Conservation (phyloP, 1,140 invertebrate genomes). For the Zaprionus vittiger region DNA sequence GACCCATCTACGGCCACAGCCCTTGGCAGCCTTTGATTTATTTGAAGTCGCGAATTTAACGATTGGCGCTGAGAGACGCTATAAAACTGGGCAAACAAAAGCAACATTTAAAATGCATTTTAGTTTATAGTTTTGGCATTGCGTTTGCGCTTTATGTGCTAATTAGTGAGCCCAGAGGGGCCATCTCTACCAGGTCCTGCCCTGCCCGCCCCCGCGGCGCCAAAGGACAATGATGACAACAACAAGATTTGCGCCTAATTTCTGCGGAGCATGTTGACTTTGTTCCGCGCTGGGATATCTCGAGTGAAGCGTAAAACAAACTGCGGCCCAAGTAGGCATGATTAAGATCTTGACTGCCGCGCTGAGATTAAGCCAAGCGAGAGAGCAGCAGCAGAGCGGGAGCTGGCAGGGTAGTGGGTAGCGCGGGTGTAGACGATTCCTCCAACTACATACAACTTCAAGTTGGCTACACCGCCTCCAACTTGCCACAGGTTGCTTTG, state of each 20-base stretch:
- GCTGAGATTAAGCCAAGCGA: conserved; percentile 59
- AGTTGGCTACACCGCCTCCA: conserved; percentile 44
- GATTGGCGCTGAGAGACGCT: conserved; percentile 64
- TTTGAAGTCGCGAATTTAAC: conserved; percentile 68
- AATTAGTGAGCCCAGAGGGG: conserved; percentile 56
- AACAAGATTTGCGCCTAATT: conserved; percentile 79
- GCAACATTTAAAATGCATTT: conserved; percentile 75
- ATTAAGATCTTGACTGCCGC: conserved; percentile 76
- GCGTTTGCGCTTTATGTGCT: conserved; percentile 72
- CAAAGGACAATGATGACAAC: conserved; percentile 31
- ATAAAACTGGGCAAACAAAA: conserved; percentile 44
- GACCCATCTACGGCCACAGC: neutral
- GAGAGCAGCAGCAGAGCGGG: neutral
- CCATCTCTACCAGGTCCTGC: neutral
- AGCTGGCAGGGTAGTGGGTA: neutral
- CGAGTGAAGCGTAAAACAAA: conserved; percentile 54
- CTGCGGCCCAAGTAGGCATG: conserved; percentile 52
- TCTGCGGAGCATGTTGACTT: conserved; percentile 73
- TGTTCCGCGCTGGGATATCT: conserved; percentile 40
- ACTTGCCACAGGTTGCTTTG: conserved; percentile 48
- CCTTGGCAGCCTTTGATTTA: conserved; percentile 64
- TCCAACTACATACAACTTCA: neutral
- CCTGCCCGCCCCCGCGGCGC: conserved; percentile 3
- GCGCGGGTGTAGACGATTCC: conserved; percentile 2
- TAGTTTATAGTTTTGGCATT: conserved; percentile 72